Base-by-base conservation (phyloP, 35 echinoderm and acorn worm species). In the Diadema setosum region DNA sequence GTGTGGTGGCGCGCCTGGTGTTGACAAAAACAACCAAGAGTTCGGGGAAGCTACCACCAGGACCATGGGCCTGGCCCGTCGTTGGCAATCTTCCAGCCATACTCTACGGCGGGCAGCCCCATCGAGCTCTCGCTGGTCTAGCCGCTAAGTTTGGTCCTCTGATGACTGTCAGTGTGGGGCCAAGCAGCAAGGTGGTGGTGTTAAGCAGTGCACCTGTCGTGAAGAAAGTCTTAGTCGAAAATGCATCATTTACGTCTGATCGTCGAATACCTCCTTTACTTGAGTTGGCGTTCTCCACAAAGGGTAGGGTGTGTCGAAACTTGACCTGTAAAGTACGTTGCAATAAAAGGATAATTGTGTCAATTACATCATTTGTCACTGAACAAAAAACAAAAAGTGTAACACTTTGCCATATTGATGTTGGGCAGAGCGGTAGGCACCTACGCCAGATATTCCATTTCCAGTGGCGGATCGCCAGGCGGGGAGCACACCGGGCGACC, bases 11-110 rank as follows among this genome's bases (percentile, higher is more conserved):
- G n/a, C n/a, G n/a, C n/a, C n/a, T n/a, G n/a, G n/a, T n/a, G n/a
- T n/a, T n/a, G n/a, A n/a, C n/a, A n/a, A n/a, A n/a, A n/a, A n/a
- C n/a, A n/a, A n/a, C n/a, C n/a, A n/a, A n/a, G n/a, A n/a, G n/a
- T n/a, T n/a, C n/a, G n/a, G n/a, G n/a, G n/a, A 75, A 15, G n/a
- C 69, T 11, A 23, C 73, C 73, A 1, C 73, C 73, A 14, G 39
- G 73, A 24, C 73, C 73, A 36, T 78, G 73, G 73, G 73, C 73
- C 29, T 78, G 73, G 73, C 73, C 73, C 27, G n/a, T 78, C 24
- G 36, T 78, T 1, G 73, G 73, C 9, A 42, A 78, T 8, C 73
- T 78, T 41, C 73, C 73, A 6, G 39, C 73, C 15, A 78, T 78
- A 78, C 73, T 78, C 40, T n/a, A 9, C 73, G 73, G 73, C 0